Evolutionary conservation across 2,888 invertebrate species (phyloP), one percentile per base, ranked within the genome.

Genomic region (Cetonia aurata): DNA sequence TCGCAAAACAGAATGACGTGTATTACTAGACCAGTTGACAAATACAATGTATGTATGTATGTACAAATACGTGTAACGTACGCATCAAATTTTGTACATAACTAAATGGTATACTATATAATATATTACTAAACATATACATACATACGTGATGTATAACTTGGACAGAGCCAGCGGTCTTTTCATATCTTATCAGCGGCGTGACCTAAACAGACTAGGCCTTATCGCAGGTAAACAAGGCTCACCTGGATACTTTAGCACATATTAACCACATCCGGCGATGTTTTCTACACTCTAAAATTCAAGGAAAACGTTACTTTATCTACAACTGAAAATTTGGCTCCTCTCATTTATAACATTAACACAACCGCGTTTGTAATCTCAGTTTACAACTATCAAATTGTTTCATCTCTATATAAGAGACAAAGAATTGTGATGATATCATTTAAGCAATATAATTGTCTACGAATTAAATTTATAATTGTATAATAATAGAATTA

Each of bases 231-330:
- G 73, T 68, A 78, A 78, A 78, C 75, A 78, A 71, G 75, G 77
- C 77, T 77, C 78, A 78, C 78, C 78, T 78, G 78, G 78, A 78
- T 78, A 77, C 72, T 75, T 72, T 70, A 71, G 69, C 71, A 68
- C 60, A 56, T 68, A 68, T 67, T 71, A 62, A 53, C 71, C 67
- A 67, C 71, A 71, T 71, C 71, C 71, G 71, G 68, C 68, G 67
- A 31, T 60, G 60, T 60, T 60, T 48, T 25, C 46, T 48, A 48
- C 60, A 48, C 60, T 48, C 48, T 60, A 60, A 48, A 60, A 46
- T 60, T 33, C 15, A 46, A 60, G n/a, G 37, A 48, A 59, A 42
- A 25, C 8, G 25, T 25, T 25, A 25, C 25, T 25, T 25, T 25
- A 25, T 25, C 25, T 25, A 25, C 25, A 4, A 25, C 25, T 4